These are phyloP conservation scores for Pavo muticus DNA, from an alignment of 2,113 vertebrate genomes.

Conservation along the genomic window DNA sequence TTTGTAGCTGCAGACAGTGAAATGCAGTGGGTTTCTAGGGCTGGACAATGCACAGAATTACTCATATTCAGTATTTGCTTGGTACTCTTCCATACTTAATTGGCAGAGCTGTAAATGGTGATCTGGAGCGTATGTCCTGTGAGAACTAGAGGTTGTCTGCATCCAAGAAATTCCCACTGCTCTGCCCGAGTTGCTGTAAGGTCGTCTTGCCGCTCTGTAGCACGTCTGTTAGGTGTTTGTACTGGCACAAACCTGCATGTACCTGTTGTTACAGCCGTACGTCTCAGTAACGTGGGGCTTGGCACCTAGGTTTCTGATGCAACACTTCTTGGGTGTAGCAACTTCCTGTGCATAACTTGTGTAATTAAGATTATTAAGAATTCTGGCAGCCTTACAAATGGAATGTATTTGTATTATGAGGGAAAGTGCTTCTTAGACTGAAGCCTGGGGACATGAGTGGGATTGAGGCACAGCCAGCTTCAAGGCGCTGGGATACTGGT, in stretches of 20 bases:
- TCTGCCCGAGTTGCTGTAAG: not conserved
- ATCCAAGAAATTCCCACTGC: not conserved
- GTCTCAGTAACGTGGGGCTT: not conserved
- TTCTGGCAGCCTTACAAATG: not conserved
- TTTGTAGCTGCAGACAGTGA: no score
- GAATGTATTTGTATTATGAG: not conserved
- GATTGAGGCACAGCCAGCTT: not conserved
- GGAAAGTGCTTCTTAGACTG: not conserved
- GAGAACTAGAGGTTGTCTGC: not conserved
- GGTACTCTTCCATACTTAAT: not conserved
- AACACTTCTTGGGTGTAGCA: not conserved
- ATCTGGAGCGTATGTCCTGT: not conserved
- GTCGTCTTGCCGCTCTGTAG: not conserved
- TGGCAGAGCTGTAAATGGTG: not conserved
- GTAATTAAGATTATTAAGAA: constrained; percentile 11
- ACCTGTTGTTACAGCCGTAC: not conserved
- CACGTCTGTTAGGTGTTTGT: not conserved
- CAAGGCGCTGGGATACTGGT: not conserved
- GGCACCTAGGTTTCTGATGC: not conserved
- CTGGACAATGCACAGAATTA: not conserved
- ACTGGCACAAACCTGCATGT: not conserved
- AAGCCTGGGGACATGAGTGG: not conserved
- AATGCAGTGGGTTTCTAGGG: not conserved
- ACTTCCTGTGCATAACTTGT: not conserved
- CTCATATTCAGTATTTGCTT: not conserved